Evolutionary conservation across 2,797 vertebrate genomes (phyloP).

Genomic region (Micropoecilia bifurca): DNA sequence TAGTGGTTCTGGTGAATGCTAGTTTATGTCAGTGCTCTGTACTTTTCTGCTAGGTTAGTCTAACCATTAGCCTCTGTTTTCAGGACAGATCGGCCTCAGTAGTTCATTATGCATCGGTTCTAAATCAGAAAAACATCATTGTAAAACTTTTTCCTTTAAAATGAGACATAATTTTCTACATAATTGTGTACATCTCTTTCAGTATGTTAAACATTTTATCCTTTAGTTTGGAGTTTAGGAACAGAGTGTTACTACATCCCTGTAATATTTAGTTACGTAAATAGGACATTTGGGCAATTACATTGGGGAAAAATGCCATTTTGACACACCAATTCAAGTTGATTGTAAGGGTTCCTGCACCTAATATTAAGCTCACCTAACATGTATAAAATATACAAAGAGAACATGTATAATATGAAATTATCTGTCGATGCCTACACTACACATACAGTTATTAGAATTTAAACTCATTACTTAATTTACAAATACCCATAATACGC

Average conservation of each 20-base stretch:
- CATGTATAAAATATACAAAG: too few relatives aligned
- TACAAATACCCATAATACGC: neutral
- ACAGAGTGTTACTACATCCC: neutral
- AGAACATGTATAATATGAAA: neutral
- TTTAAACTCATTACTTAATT: neutral
- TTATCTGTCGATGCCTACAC: neutral
- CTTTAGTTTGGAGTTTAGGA: neutral
- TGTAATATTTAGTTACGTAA: neutral
- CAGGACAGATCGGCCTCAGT: neutral
- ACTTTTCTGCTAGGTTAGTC: neutral
- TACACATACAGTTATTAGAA: neutral
- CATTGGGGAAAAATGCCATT: neutral
- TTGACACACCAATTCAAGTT: neutral
- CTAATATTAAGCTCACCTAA: too few relatives aligned
- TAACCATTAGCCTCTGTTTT: neutral
- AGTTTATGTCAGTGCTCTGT: neutral
- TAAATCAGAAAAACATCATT: neutral
- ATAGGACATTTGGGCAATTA: neutral
- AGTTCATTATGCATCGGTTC: neutral
- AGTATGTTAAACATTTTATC: neutral
- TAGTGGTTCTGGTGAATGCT: neutral
- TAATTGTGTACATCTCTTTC: neutral
- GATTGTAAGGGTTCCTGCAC: neutral
- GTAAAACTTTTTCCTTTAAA: neutral
- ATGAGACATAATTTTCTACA: neutral